Conservation (phyloP, 2,113 vertebrate species). For the Sminthopsis crassicaudata region DNA sequence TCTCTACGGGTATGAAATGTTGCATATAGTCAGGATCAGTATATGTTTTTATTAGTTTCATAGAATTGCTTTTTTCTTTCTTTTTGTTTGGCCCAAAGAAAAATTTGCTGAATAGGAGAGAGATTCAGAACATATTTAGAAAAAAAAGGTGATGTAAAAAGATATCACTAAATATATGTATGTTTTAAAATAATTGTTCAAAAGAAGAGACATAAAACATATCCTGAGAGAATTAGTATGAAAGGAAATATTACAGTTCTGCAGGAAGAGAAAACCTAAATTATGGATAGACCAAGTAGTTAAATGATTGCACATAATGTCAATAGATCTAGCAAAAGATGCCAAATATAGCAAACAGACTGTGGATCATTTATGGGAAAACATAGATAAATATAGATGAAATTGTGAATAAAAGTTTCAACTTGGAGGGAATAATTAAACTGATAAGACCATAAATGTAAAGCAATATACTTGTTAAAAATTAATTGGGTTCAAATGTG, state of each 20-base stretch:
- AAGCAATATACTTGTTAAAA: background rate
- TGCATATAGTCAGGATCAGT: background rate
- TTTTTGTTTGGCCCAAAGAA: background rate
- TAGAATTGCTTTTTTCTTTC: background rate
- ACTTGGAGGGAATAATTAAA: background rate
- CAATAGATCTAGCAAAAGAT: background rate
- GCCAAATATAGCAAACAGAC: background rate
- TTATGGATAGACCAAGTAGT: background rate
- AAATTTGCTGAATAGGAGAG: background rate
- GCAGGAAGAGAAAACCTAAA: background rate
- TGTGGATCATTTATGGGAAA: background rate
- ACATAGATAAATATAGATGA: background rate
- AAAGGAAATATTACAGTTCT: background rate
- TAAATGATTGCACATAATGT: background rate
- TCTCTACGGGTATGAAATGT: background rate
- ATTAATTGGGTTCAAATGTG: background rate
- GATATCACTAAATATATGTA: background rate
- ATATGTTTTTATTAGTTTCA: background rate
- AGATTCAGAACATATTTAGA: background rate
- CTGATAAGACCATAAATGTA: background rate
- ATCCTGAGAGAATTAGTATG: background rate
- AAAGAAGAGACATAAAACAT: background rate
- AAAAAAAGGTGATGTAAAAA: background rate
- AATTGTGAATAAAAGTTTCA: background rate
- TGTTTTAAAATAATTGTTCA: background rate